phyloP scores from a whole-genome alignment of 2,797 vertebrate species.

The Gallinago stenura region DNA sequence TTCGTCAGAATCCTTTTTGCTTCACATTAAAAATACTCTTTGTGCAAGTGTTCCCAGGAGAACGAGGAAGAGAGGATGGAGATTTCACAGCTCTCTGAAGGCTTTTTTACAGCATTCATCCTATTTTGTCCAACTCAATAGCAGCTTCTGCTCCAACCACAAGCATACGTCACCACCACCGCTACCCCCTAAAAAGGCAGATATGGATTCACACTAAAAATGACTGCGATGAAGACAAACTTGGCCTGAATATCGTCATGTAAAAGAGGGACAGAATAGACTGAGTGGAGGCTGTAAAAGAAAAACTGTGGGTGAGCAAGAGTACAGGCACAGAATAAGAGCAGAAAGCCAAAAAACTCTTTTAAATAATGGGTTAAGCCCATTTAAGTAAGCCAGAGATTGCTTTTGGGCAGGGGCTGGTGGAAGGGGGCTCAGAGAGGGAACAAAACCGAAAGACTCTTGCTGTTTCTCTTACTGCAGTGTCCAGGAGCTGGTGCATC shows the following conservation, averaged over 20 bases:
- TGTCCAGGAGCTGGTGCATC: background rate
- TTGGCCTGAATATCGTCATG: background rate
- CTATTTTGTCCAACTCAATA: constrained; percentile 67
- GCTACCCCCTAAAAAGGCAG: constrained; percentile 53
- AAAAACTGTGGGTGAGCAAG: background rate
- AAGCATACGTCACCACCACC: constrained; percentile 15
- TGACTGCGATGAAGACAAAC: background rate
- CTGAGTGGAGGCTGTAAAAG: background rate
- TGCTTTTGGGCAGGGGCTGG: background rate
- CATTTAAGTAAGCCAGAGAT: background rate
- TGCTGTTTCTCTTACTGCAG: background rate
- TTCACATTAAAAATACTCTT: constrained; percentile 71
- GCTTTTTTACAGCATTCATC: constrained; percentile 67
- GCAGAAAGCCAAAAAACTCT: background rate
- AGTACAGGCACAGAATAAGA: background rate
- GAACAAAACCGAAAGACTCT: background rate
- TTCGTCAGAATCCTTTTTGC: constrained; percentile 62
- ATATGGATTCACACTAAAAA: constrained; percentile 50
- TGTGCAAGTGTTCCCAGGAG: constrained; percentile 67
- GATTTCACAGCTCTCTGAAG: constrained; percentile 71
- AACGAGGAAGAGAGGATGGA: constrained; percentile 61
- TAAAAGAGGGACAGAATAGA: constrained; percentile 19
- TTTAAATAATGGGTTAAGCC: background rate
- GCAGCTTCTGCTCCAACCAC: constrained; percentile 60
- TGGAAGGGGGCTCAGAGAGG: background rate